Evolutionary conservation across 2,888 invertebrate genomes (phyloP), one percentile per base, ranked within the genome.

Genomic region (Loripinus fragilis): DNA sequence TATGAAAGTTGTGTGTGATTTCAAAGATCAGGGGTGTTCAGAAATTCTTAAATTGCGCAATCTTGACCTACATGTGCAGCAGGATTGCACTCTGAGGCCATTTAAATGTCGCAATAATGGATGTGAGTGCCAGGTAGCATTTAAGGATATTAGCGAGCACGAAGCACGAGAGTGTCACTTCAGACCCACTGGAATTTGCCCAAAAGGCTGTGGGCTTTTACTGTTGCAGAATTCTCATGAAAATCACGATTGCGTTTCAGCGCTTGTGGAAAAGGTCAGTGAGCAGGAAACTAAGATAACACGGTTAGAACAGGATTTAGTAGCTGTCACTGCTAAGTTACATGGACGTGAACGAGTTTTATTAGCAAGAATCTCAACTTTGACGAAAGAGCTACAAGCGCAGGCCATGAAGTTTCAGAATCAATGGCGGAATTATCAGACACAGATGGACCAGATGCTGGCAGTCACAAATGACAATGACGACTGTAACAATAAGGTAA

Each of bases 1-100:
- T 60, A 86, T 89, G 86, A 85, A 86, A 76, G 90, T 91, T 0
- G 78, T 81, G 10, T 90, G 91, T 71, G 89, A 91, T 41, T 90
- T 80, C 75, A 80, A 76, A 5, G 81, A 77, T 12, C 75, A 80
- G 17, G 91, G 91, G 8, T 91, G 91, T 74, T 71, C 28, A 1
- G 80, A 82, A 38, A 76, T 87, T 17, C 69, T 89, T 35, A 66
- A 83, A 33, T 84, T 91, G 30, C 78, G 81, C n/a, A 89, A 90
- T 68, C 74, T 88, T 23, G 65, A 83, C 15, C 60, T 65, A 20
- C 91, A 91, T 74, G n/a, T n/a, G n/a, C 78, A 78, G 0, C 84
- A 82, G 52, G 82, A 78, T 17, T 90, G 91, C 67, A 78, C 67
- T 23, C 83, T 80, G 69, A 81, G 89, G 28, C 85, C 89, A 2